These are phyloP conservation scores for Oncorhynchus mykiss DNA, from an alignment of 2,113 vertebrate species.

Conservation along the genomic window DNA sequence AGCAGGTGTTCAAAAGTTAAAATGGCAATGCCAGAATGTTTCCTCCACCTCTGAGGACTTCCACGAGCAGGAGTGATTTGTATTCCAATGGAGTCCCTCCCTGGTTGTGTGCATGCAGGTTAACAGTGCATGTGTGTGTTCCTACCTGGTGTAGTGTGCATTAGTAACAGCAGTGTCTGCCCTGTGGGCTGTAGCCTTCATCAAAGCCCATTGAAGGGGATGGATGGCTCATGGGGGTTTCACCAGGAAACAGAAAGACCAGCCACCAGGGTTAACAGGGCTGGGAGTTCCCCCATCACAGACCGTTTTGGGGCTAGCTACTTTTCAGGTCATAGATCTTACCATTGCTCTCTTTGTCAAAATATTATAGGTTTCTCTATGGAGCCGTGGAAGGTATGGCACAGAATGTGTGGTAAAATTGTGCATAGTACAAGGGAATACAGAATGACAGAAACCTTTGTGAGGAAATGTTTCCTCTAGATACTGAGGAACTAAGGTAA, in stretches of 20 bases:
- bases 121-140: slow-evolving; percentile 2
- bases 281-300: slow-evolving; percentile 11
- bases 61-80: neutral
- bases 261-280: slow-evolving; percentile 16
- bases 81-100: neutral
- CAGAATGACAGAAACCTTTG: no score
- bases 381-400: no score
- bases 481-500: no score
- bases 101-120: neutral
- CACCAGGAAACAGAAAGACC: neutral
- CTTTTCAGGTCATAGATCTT: slow-evolving; percentile 13
- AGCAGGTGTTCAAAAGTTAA: no score
- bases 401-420: no score
- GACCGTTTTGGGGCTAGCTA: neutral
- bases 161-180: neutral
- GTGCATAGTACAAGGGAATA: no score
- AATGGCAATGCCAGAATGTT: neutral
- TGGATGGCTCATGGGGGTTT: neutral
- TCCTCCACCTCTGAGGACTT: slow-evolving; percentile 6
- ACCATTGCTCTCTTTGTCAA: no score
- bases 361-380: no score
- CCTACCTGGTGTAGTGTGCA: slow-evolving; percentile 21
- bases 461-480: no score
- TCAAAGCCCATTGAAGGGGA: slow-evolving; percentile 23
- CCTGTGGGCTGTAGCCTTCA: slow-evolving; percentile 4